These are phyloP conservation scores for Dendropsophus ebraccatus DNA, from an alignment of 2,113 vertebrate genomes.

Conservation along the genomic window DNA sequence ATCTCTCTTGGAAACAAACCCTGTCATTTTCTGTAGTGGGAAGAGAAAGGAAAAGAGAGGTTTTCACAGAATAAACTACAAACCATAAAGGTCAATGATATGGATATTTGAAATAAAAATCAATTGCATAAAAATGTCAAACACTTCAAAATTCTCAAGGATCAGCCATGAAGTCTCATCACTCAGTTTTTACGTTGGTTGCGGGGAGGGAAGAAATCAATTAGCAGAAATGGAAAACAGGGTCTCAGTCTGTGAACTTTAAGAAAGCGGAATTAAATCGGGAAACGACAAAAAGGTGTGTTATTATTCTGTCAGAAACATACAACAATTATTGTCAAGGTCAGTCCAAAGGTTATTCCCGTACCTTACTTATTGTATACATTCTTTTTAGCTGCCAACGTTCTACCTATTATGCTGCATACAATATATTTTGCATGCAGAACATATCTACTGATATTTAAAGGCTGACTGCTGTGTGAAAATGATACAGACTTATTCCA, in stretches of 20 bases:
- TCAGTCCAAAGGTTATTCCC: slow-evolving; percentile 13
- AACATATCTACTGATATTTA: slow-evolving; percentile 49
- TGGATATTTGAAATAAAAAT: slow-evolving; percentile 54
- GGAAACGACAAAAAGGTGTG: not conserved
- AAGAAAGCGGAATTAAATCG: slow-evolving; percentile 17
- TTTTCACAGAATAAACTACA: slow-evolving; percentile 45
- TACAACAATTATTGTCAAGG: slow-evolving; percentile 28
- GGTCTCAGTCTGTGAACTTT: slow-evolving; percentile 41
- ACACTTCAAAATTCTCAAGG: slow-evolving; percentile 54
- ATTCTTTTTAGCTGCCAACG: not conserved
- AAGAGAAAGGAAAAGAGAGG: slow-evolving; percentile 10
- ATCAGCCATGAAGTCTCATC: slow-evolving; percentile 41
- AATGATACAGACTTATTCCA: slow-evolving; percentile 55
- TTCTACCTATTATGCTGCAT: slow-evolving; percentile 6
- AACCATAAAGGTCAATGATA: slow-evolving; percentile 56
- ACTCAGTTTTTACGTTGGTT: slow-evolving; percentile 41
- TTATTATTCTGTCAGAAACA: slow-evolving; percentile 40
- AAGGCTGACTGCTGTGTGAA: slow-evolving; percentile 58
- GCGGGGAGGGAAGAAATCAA: slow-evolving; percentile 42
- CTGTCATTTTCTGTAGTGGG: slow-evolving; percentile 9
- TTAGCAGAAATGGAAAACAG: slow-evolving; percentile 49
- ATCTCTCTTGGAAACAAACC: not conserved
- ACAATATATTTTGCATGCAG: slow-evolving; percentile 43
- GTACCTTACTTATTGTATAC: not conserved
- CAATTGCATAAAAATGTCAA: slow-evolving; percentile 56